Base-by-base conservation (phyloP, 1,140 invertebrate species). In the Nilaparvata lugens region DNA sequence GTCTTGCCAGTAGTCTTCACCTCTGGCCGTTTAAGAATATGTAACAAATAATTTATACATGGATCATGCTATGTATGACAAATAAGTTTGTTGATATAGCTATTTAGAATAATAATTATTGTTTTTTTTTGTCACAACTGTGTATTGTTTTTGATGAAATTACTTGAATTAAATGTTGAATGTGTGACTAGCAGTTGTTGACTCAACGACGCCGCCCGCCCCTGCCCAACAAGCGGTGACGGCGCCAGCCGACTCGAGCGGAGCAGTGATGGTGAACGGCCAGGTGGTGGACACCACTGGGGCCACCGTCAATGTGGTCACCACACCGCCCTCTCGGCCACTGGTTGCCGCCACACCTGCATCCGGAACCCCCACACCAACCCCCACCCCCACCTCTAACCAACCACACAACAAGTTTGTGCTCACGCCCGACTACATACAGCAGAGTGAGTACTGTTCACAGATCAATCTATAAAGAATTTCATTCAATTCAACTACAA, bases 391-490 rank as follows among this genome's bases (percentile, higher is more conserved):
- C 11, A n/a, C n/a, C n/a, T n/a, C n/a, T n/a, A n/a, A n/a, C n/a
- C 43, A 43, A 14, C 42, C 57, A 16, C 55, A 63, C 13, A 61
- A 70, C 71, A 87, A 89, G 75, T 93, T 92, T 75, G 83, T 91
- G 63, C 74, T 93, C 4, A 93, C 91, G 6, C 87, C 87, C 38
- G 89, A 92, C 72, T 92, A 92, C 67, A 92, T 92, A 70, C 89
- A 92, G 71, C 87, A 93, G 78, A 90, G 86, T 90, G 79, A 82
- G 82, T 81, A 14, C 35, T 24, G 59, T n/a, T n/a, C n/a, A 28
- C 9, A 28, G 28, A 28, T 28, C 28, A 28, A 28, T n/a, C n/a
- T n/a, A n/a, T n/a, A n/a, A n/a, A n/a, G n/a, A n/a, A n/a, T n/a
- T n/a, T n/a, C n/a, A n/a, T n/a, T n/a, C n/a, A n/a, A n/a, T 35